Percentiles rank a stretch among this genome's conserved stretches.
Conservation (phyloP, 2,113 vertebrate species). For the Carassius gibelio region DNA sequence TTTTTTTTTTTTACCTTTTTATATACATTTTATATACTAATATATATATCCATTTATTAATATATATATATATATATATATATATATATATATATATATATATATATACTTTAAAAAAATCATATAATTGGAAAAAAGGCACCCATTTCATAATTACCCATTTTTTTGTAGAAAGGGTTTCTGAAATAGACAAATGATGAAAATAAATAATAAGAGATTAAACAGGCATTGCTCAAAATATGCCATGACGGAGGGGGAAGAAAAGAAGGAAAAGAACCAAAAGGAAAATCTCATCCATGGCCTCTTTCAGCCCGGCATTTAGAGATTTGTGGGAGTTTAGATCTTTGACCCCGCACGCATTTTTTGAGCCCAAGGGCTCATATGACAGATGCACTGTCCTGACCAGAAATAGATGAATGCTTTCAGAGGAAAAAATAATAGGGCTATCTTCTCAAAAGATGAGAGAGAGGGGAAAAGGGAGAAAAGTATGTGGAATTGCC, state of each 20-base stretch:
- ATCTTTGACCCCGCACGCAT: constrained; percentile 55
- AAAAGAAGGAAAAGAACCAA: not conserved
- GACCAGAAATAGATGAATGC: constrained; percentile 53
- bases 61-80: too few relatives aligned
- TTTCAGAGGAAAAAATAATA: constrained; percentile 20
- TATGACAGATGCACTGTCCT: constrained; percentile 53
- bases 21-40: too few relatives aligned
- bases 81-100: too few relatives aligned
- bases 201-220: constrained; percentile 3
- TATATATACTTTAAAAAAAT: not conserved
- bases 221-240: constrained; percentile 22
- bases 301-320: constrained; percentile 42
- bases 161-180: constrained; percentile 42
- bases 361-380: constrained; percentile 46
- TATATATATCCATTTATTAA: too few relatives aligned
- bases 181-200: constrained; percentile 13
- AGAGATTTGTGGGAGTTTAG: constrained; percentile 53
- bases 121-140: not conserved
- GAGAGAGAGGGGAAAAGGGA: not conserved
- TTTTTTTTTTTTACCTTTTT: too few relatives aligned
- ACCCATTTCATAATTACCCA: not conserved
- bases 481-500: constrained; percentile 23
- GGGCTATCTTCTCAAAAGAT: constrained; percentile 45
- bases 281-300: constrained; percentile 25
- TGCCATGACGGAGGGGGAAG: constrained; percentile 20